phyloP scores from a whole-genome alignment of 2,797 vertebrate species.

The Myripristis murdjan region DNA sequence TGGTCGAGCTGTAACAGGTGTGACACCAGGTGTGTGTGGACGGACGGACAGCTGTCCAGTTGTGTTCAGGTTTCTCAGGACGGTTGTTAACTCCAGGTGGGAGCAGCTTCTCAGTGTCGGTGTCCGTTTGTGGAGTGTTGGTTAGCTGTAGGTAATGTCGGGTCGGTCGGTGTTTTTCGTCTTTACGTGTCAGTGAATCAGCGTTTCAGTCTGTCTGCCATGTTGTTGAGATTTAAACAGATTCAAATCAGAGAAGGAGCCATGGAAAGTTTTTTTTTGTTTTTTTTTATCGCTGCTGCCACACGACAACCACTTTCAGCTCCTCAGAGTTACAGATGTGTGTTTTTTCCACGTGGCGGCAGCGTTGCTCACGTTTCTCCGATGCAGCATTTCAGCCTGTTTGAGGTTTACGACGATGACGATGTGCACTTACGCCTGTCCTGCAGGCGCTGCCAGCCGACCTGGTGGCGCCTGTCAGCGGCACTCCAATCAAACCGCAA shows the following conservation, averaged over 20 bases:
- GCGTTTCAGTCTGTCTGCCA: constrained; percentile 48
- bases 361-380: background rate
- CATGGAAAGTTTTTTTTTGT: constrained; percentile 16
- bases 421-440: constrained; percentile 48
- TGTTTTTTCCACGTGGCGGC: background rate
- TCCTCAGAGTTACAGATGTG: no score
- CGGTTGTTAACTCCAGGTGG: no score
- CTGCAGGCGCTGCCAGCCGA: constrained; percentile 25
- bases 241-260: background rate
- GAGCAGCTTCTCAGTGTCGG: no score
- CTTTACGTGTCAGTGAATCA: constrained; percentile 40
- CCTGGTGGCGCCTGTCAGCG: constrained; percentile 37
- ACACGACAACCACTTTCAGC: background rate
- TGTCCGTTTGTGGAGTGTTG: constrained; percentile 23
- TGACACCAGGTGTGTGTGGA: no score
- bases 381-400: constrained; percentile 54
- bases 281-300: no score
- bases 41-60: no score
- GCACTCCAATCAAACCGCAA: constrained; percentile 43
- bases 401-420: constrained; percentile 51
- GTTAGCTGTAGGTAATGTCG: constrained; percentile 33
- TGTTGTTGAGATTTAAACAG: constrained; percentile 36
- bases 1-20: no score
- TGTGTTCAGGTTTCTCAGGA: no score
- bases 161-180: constrained; percentile 7